Base-by-base conservation (phyloP, 2,797 vertebrate genomes). In the Micropoecilia bifurca region DNA sequence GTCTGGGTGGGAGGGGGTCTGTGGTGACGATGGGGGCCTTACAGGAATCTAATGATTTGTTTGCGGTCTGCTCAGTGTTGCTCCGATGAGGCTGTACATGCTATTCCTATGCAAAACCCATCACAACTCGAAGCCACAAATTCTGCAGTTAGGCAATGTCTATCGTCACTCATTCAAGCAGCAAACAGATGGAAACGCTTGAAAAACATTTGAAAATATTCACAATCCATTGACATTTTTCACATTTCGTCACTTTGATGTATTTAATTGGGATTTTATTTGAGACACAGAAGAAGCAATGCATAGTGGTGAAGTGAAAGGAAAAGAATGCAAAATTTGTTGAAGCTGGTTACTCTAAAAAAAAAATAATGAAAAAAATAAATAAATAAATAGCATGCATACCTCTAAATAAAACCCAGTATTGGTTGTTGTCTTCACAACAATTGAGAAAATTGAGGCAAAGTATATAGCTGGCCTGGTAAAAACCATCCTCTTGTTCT, bases 11-110 rank as follows among this genome's bases (percentile, higher is more conserved):
- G 78, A 86, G 84, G 80, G 69, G 80, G 47, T 7, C 41, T 2
- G 63, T 25, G 22, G 63, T 68, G 36, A 22, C 22, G 68, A 68
- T n/a, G 68, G 85, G 80, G 71, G 78, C 80, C 48, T 30, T 79
- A 87, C 68, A 66, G 73, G 80, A 84, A 86, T 7, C 73, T 72
- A 71, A 83, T 85, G 77, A 91, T 92, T 85, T 88, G 83, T 88
- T 87, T 92, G 88, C 4, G 83, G 83, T 87, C 79, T 79, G 76
- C 28, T 39, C 41, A 36, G 79, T 81, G 36, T 7, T 77, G 87
- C 82, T 86, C 74, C 71, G 80, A 76, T 81, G 80, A 87, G 68
- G 80, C 73, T 76, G 47, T 82, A 85, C 84, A 78, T 80, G 76
- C 87, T 90, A 80, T 79, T 89, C 80, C 71, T 78, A 55, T 79